Evolutionary conservation across 1,140 invertebrate species (phyloP).

Genomic region (Ctenoplectra terminalis): DNA sequence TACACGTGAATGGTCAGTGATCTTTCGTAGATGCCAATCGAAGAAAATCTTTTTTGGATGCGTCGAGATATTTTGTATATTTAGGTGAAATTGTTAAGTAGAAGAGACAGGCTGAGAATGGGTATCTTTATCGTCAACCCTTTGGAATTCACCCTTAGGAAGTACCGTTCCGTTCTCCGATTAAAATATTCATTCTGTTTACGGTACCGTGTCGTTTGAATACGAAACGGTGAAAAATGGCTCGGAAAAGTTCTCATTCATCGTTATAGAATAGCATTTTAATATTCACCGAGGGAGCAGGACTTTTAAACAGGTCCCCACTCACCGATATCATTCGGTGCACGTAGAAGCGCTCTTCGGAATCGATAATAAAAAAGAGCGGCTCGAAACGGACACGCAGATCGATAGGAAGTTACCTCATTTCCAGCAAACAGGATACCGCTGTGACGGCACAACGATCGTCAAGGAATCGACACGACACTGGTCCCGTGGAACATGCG

Average conservation of each 20-base stretch:
- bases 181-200: neutral
- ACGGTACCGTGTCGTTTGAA: neutral
- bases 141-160: too few relatives aligned
- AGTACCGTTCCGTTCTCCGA: neutral
- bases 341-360: neutral
- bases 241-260: neutral
- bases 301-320: neutral
- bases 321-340: neutral
- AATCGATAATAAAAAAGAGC: slow-evolving; percentile 9
- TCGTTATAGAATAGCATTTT: too few relatives aligned
- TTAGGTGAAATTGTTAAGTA: too few relatives aligned
- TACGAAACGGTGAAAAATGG: neutral
- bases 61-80: too few relatives aligned
- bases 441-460: neutral
- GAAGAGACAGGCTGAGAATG: too few relatives aligned
- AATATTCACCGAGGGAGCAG: neutral
- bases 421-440: slow-evolving; percentile 7
- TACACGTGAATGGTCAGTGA: neutral
- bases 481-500: neutral
- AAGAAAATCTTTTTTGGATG: too few relatives aligned
- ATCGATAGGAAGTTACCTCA: slow-evolving; percentile 41
- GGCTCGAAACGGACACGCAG: neutral
- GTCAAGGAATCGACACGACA: neutral
- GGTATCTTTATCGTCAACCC: too few relatives aligned
- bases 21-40: neutral